A percentile compares a stretch with the other conserved stretches of the same genome.
phyloP scores from a whole-genome alignment of 2,797 vertebrate species.

The Peromyscus attwateri region DNA sequence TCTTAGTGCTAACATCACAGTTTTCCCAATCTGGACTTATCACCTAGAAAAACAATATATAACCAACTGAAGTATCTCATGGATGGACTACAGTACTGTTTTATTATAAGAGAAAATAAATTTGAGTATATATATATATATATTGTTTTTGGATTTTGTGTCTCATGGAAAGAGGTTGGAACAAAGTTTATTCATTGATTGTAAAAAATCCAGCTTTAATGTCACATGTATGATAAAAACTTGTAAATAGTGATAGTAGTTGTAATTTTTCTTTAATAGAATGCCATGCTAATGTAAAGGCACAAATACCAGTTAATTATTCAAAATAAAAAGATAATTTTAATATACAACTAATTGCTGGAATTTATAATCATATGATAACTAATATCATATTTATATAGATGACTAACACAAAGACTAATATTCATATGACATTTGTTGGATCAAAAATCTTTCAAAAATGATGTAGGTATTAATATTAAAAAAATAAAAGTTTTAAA shows the following conservation, averaged over 20 bases:
- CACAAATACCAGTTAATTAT: constrained; percentile 88
- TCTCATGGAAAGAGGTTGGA: constrained; percentile 26
- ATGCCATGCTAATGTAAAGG: constrained; percentile 88
- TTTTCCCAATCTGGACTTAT: constrained; percentile 48
- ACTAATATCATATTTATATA: constrained; percentile 75
- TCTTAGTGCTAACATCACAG: constrained; percentile 32
- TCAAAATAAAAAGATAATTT: constrained; percentile 78
- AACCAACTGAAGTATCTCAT: constrained; percentile 42
- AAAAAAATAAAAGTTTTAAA: constrained; percentile 80
- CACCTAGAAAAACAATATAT: constrained; percentile 37
- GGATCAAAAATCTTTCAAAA: constrained; percentile 77
- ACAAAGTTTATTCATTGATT: constrained; percentile 43
- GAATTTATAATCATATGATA: constrained; percentile 83
- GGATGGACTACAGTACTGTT: not conserved
- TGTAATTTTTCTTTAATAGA: constrained; percentile 83
- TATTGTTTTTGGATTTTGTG: constrained; percentile 18
- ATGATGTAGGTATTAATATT: constrained; percentile 63
- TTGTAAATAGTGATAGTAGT: constrained; percentile 72
- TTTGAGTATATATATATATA: not conserved
- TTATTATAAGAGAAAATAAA: constrained; percentile 44
- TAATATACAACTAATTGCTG: constrained; percentile 84
- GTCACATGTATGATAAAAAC: constrained; percentile 74
- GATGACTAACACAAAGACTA: constrained; percentile 79
- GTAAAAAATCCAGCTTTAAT: constrained; percentile 29
- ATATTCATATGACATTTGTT: constrained; percentile 76